These are phyloP conservation scores for Xanthorhoe designata DNA, from an alignment of 2,888 invertebrate genomes.

Conservation along the genomic window DNA sequence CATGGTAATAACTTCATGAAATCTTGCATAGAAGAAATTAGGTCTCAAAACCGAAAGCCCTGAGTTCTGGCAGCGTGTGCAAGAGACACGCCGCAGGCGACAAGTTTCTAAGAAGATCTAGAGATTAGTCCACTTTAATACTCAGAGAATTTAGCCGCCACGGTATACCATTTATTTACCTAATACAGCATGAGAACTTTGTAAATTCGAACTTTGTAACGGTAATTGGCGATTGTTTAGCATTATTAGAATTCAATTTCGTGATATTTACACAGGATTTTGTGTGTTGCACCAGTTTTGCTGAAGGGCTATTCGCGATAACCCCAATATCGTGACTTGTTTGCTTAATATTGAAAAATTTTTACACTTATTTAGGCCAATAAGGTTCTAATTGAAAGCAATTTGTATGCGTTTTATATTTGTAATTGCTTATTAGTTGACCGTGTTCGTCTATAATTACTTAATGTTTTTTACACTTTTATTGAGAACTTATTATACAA, in stretches of 20 bases:
- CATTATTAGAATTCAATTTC: slow-evolving; percentile 64
- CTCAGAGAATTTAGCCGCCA: slow-evolving; percentile 54
- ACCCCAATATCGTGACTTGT: slow-evolving; percentile 29
- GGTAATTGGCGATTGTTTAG: slow-evolving; percentile 70
- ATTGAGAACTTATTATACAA: not conserved
- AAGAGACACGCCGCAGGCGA: slow-evolving; percentile 70
- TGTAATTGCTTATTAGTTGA: too few relatives aligned
- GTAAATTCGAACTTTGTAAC: slow-evolving; percentile 63
- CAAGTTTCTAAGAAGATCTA: slow-evolving; percentile 72
- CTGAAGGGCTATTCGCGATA: slow-evolving; percentile 32
- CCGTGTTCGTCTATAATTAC: not conserved
- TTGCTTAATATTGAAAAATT: slow-evolving; percentile 14
- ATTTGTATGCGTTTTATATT: not conserved
- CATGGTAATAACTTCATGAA: not conserved
- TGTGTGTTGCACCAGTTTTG: slow-evolving; percentile 37
- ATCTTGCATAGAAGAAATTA: slow-evolving; percentile 18
- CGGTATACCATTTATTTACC: slow-evolving; percentile 61
- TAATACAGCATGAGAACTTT: slow-evolving; percentile 65
- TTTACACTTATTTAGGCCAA: not conserved
- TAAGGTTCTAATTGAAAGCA: not conserved
- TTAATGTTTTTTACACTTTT: not conserved
- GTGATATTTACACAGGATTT: slow-evolving; percentile 55
- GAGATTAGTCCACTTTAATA: slow-evolving; percentile 63
- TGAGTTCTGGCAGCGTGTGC: slow-evolving; percentile 62
- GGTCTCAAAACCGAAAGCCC: slow-evolving; percentile 48